Evolutionary conservation across 2,797 vertebrate genomes (phyloP).

Genomic region (Diceros bicornis): DNA sequence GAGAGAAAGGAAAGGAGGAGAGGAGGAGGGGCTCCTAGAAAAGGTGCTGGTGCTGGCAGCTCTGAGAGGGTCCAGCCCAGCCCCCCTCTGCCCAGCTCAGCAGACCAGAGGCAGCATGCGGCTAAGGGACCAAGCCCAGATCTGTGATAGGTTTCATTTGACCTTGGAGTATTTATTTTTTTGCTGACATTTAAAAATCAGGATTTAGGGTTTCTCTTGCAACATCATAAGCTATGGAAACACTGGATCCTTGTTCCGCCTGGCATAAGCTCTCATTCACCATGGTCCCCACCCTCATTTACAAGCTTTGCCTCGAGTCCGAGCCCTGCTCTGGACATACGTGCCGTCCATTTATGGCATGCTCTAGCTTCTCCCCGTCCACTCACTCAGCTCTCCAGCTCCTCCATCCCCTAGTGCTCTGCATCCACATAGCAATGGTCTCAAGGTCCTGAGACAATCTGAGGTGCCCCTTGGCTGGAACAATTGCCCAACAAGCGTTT

Average conservation of each 20-base stretch:
- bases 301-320: neutral
- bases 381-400: neutral
- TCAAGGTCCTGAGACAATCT: neutral
- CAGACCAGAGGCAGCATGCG: neutral
- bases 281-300: neutral
- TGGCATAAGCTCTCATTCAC: too few relatives aligned
- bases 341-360: too few relatives aligned
- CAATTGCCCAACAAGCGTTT: neutral
- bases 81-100: neutral
- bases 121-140: neutral
- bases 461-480: neutral
- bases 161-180: neutral
- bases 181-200: neutral
- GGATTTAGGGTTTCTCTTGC: neutral
- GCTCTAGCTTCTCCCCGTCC: neutral
- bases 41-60: neutral
- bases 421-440: neutral
- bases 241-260: neutral
- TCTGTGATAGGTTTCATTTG: neutral
- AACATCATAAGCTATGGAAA: neutral
- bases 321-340: neutral
- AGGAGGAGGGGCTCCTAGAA: neutral
- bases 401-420: too few relatives aligned
- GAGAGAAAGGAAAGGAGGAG: neutral
- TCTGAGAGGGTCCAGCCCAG: neutral